Base-by-base conservation (phyloP, 2,113 vertebrate species). In the Myrmophylax atrothorax region DNA sequence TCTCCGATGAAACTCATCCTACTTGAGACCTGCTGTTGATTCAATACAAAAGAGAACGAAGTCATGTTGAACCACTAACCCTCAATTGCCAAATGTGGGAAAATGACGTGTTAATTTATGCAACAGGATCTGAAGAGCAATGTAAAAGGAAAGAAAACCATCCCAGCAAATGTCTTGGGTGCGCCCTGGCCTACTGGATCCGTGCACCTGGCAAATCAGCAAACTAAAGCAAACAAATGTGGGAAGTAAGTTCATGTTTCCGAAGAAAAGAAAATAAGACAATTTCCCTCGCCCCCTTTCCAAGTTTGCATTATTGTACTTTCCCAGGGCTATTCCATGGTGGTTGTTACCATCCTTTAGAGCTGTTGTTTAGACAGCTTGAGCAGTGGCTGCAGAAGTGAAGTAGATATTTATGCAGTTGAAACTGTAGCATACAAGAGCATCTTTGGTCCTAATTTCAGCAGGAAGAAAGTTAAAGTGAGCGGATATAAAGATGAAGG, bases 341-440 rank as follows among this genome's bases (percentile, higher is more conserved):
- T 98, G 96, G 97, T 97, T 98, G 98, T 98, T 98, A 96, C 98
- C 94, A 66, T 98, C 98, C 70, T 91, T 97, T 97, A 37, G 97
- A 64, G 96, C 97, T 94, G 22, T 97, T 99, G 98, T 99, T 99
- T 99, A 73, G 98, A 99, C 99, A 99, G 98, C 99, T 99, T 99
- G 99, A 98, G 94, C 87, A 91, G 91, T 9, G 63, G 75, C 49
- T 95, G 79, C 70, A 91, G 77, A 95, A 96, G 68, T 55, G 98
- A 96, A 97, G 96, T 78, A 93, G 97, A 97, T 98, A 98, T 97
- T 98, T 98, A 97, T 98, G 95, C 94, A 97, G 90, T 96, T 53
- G 90, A 95, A 96, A 95, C 58, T 90, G 46, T 35, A 84, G 86
- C 92, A 84, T 90, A 56, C 53, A 94, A 97, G 91, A 75, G 96